These are phyloP conservation scores for Hapalemur alaotrensis DNA, from an alignment of 2,797 vertebrate species.

Conservation along the genomic window DNA sequence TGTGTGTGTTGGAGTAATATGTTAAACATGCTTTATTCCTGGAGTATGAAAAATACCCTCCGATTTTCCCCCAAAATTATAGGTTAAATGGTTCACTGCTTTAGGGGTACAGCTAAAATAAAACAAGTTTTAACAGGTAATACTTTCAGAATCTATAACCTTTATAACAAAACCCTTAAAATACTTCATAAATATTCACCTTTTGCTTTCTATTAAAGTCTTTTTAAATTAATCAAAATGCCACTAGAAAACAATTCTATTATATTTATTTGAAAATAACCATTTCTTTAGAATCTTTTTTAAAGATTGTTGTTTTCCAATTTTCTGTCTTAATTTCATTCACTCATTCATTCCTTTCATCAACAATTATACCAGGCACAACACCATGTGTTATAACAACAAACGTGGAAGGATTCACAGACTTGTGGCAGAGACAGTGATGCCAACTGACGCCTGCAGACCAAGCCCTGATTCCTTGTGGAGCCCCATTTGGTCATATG, in stretches of 20 bases:
- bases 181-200: background rate
- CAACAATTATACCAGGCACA: background rate
- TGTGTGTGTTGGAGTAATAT: background rate
- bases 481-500: background rate
- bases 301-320: background rate
- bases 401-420: background rate
- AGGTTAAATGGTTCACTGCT: background rate
- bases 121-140: slow-evolving; percentile 12
- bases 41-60: background rate
- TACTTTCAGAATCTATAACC: background rate
- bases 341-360: background rate
- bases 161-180: background rate
- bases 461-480: background rate
- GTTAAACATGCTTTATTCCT: background rate
- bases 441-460: background rate
- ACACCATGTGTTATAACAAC: background rate
- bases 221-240: slow-evolving; percentile 14
- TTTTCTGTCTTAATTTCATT: background rate
- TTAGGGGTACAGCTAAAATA: slow-evolving; percentile 7
- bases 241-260: background rate
- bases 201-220: background rate
- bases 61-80: background rate
- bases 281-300: background rate
- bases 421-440: background rate
- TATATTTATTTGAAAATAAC: slow-evolving; percentile 8